Conservation (phyloP, 2,888 invertebrate species). For the Pollenia griseotomentosa region DNA sequence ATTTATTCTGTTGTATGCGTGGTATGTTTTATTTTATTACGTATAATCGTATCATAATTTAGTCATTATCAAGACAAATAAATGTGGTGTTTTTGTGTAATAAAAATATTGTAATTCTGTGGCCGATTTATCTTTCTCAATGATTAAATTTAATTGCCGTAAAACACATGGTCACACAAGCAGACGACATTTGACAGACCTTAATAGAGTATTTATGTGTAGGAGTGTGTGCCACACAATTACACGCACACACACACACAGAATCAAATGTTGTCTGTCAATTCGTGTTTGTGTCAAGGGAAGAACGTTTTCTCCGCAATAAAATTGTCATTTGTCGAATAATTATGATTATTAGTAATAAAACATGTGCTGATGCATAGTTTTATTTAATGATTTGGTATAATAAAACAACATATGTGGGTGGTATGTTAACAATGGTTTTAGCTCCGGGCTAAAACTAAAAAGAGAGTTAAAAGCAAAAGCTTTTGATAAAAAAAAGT, state of each 20-base stretch:
- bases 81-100: conserved; percentile 22
- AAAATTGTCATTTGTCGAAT: conserved; percentile 23
- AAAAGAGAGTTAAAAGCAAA: too few species aligned
- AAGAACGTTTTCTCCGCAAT: neutral
- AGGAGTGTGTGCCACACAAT: too few species aligned
- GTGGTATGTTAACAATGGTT: conserved; percentile 19
- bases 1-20: neutral
- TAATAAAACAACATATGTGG: neutral
- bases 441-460: neutral
- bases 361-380: conserved; percentile 25
- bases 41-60: conserved; percentile 34
- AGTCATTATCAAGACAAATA: conserved; percentile 45
- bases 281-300: conserved; percentile 1
- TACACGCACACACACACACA: too few species aligned
- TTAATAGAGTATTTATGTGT: neutral
- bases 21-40: conserved; percentile 25
- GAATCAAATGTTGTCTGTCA: too few species aligned
- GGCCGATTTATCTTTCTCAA: conserved; percentile 61
- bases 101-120: conserved; percentile 51
- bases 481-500: neutral
- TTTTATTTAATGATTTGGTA: conserved; percentile 19
- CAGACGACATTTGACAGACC: conserved; percentile 18
- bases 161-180: conserved; percentile 56
- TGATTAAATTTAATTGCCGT: conserved; percentile 70
- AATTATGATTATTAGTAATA: conserved; percentile 47